A percentile compares a stretch with the other conserved stretches of the same genome.
Evolutionary conservation across 2,888 invertebrate genomes (phyloP).

Genomic region (Spisula solida): DNA sequence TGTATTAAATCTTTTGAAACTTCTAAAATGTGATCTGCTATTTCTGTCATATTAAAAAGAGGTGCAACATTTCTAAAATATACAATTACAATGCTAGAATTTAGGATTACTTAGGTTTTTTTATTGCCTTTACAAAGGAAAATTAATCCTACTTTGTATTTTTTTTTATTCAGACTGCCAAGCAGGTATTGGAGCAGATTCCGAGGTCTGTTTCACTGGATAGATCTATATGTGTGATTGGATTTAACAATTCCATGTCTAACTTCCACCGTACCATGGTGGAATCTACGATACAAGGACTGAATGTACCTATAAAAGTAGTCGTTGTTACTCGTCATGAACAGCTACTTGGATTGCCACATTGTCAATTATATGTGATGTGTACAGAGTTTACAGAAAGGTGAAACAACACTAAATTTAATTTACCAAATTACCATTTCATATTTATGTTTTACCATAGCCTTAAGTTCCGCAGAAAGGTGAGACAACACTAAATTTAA

Average conservation of each 20-base stretch:
- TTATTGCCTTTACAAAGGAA: no score
- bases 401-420: no score
- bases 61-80: background rate
- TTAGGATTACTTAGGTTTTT: no score
- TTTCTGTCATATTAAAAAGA: no score
- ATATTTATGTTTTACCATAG: no score
- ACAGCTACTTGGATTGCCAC: constrained; percentile 18
- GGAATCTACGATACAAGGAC: background rate
- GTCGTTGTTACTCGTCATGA: constrained; percentile 28
- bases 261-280: background rate
- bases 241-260: background rate
- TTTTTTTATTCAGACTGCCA: background rate
- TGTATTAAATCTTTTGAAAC: no score
- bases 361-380: constrained; percentile 29
- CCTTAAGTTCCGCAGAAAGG: no score
- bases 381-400: constrained; percentile 47
- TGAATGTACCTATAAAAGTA: background rate
- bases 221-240: background rate
- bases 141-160: background rate
- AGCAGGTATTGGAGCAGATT: background rate
- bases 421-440: no score
- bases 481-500: background rate
- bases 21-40: no score
- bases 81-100: background rate
- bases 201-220: background rate